Conservation (phyloP, 1,140 invertebrate species). For the Zaprionus ghesquierei region DNA sequence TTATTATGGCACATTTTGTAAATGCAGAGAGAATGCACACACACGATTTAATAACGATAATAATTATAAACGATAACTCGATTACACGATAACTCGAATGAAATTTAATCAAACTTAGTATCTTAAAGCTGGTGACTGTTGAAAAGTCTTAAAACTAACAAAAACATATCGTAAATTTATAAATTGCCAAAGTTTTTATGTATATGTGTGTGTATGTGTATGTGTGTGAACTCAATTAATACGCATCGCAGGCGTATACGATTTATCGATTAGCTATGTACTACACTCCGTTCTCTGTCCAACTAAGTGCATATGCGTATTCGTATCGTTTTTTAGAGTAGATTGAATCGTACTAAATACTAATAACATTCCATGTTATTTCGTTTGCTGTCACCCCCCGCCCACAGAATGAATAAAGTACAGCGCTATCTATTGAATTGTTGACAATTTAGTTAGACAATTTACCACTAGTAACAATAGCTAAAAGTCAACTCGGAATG, state of each 20-base stretch:
- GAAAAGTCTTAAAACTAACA: constrained; percentile 80
- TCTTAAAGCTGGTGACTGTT: constrained; percentile 72
- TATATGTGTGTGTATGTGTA: constrained; percentile 48
- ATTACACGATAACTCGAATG: constrained; percentile 4
- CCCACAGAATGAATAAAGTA: background rate
- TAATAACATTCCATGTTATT: constrained; percentile 72
- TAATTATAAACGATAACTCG: background rate
- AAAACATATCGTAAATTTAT: constrained; percentile 81
- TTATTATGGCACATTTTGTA: constrained; percentile 27
- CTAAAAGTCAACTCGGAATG: constrained; percentile 28
- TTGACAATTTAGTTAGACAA: constrained; percentile 71
- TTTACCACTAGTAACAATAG: constrained; percentile 62
- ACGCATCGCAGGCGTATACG: background rate
- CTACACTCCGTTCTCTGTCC: constrained; percentile 44
- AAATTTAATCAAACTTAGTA: constrained; percentile 66
- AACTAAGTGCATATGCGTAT: constrained; percentile 12
- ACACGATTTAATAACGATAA: constrained; percentile 42
- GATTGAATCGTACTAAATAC: constrained; percentile 8
- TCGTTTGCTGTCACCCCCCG: constrained; percentile 32
- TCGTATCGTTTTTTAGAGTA: constrained; percentile 10
- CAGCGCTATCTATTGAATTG: constrained; percentile 32
- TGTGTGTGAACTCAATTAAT: constrained; percentile 48
- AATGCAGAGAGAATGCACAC: constrained; percentile 37
- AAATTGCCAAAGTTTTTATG: constrained; percentile 81
- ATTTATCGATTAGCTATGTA: constrained; percentile 24